A percentile compares a stretch with the other conserved stretches of the same genome.
phyloP scores from a whole-genome alignment of 2,113 vertebrate species.

The Cichladusa arquata region DNA sequence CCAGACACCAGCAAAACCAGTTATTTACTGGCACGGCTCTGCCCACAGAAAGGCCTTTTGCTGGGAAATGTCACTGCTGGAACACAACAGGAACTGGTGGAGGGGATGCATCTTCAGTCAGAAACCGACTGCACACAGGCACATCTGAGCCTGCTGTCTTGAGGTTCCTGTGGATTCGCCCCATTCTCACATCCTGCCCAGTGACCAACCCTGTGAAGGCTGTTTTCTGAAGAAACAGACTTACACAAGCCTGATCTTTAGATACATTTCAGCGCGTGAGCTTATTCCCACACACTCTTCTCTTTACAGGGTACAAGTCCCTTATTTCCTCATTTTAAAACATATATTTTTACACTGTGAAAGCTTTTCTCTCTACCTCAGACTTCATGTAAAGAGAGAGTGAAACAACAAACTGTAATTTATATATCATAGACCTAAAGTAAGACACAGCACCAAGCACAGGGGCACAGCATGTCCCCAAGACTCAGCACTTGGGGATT shows the following conservation, averaged over 20 bases:
- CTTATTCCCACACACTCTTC: neutral
- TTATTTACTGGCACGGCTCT: neutral
- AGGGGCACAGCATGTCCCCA: neutral
- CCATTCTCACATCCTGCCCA: neutral
- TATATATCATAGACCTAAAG: neutral
- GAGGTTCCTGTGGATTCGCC: neutral
- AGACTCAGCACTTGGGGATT: neutral
- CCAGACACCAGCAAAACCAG: neutral
- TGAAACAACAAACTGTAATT: neutral
- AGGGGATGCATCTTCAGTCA: neutral
- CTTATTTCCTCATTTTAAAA: neutral
- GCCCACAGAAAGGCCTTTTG: neutral
- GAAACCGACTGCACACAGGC: neutral
- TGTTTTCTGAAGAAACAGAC: neutral
- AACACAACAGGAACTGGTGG: neutral
- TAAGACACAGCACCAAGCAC: neutral
- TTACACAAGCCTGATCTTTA: neutral
- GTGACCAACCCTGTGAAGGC: neutral
- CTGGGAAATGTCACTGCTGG: neutral
- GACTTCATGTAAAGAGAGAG: neutral
- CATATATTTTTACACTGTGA: neutral
- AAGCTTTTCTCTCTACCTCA: neutral
- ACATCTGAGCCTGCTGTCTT: neutral
- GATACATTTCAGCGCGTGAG: rapidly evolving
- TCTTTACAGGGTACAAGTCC: neutral